Base-by-base conservation (phyloP, 2,888 invertebrate genomes). In the Aporophyla nigra region DNA sequence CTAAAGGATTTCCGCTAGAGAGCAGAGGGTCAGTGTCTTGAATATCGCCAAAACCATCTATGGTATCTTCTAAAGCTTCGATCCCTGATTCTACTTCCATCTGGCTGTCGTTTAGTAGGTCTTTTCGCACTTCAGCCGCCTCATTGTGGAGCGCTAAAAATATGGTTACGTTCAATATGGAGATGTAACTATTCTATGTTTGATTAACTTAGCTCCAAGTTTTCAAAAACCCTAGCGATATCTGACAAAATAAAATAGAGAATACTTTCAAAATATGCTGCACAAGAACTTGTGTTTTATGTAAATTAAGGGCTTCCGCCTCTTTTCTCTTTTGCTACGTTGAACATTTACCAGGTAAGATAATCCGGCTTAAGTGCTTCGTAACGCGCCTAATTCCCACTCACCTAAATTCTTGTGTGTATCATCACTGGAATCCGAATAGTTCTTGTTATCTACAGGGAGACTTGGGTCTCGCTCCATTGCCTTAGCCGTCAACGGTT, bases 51-150 rank as follows among this genome's bases (percentile, higher is more conserved):
- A 93, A 94, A 0, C 91, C 93, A 56, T 96, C 96, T 71, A 96
- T 90, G 16, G 90, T 93, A 61, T 97, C 97, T 90, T 97, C 97
- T 27, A 96, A 86, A 0, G 97, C 97, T 86, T 97, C 97, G 24
- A 97, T 91, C 9, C 97, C 97, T 0, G 97, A 97, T 89, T 97
- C 97, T 0, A 97, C 96, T 78, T 97, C 97, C 88, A 95, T 78
- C 67, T 76, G 76, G 33, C 19, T 91, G 73, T 95, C 95, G 78
- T 90, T 92, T 5, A 92, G 76, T 43, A 89, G 86, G 49, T 95
- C 94, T 82, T 88, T 91, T 58, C 90, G 89, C 61, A 90, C 74
- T 78, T 95, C 95, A 54, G 87, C 86, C 24, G 93, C 90, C 74
- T 94, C 94, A 88, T 93, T 94, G 88, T 90, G 89, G 78, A 85